A percentile compares a stretch with the other conserved stretches of the same genome.
Evolutionary conservation across 2,888 invertebrate genomes (phyloP).

Genomic region (Drosophila putrida): DNA sequence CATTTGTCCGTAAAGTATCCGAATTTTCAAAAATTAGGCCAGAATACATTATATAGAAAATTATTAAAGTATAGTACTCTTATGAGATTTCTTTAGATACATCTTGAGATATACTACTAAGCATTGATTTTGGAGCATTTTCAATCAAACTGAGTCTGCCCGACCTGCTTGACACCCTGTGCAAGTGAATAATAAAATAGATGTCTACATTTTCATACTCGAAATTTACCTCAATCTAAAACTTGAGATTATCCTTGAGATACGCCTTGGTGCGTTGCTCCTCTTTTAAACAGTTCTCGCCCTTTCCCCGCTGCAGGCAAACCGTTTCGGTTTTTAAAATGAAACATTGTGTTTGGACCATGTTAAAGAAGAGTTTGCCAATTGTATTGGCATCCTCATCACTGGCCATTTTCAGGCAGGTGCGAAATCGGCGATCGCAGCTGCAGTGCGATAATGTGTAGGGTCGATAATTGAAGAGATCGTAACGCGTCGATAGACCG

Average conservation of each 20-base stretch:
- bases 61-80: no score
- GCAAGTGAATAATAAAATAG: no score
- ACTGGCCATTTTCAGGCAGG: conserved; percentile 95
- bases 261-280: conserved; percentile 90
- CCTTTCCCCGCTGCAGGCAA: conserved; percentile 91
- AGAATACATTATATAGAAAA: no score
- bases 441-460: conserved; percentile 96
- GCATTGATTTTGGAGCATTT: no score
- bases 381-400: conserved; percentile 95
- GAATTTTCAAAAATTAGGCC: no score
- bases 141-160: no score
- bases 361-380: conserved; percentile 97
- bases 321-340: conserved; percentile 91
- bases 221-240: conserved; percentile 62
- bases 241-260: conserved; percentile 89
- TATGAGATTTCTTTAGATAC: no score
- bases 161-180: no score
- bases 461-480: conserved; percentile 94
- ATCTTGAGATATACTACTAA: no score
- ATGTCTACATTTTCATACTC: no score
- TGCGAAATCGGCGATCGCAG: conserved; percentile 96
- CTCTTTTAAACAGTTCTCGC: conserved; percentile 87
- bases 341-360: conserved; percentile 97
- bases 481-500: conserved; percentile 93
- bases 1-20: no score